phyloP scores from a whole-genome alignment of 2,888 invertebrate species.

The Apantesis nais region DNA sequence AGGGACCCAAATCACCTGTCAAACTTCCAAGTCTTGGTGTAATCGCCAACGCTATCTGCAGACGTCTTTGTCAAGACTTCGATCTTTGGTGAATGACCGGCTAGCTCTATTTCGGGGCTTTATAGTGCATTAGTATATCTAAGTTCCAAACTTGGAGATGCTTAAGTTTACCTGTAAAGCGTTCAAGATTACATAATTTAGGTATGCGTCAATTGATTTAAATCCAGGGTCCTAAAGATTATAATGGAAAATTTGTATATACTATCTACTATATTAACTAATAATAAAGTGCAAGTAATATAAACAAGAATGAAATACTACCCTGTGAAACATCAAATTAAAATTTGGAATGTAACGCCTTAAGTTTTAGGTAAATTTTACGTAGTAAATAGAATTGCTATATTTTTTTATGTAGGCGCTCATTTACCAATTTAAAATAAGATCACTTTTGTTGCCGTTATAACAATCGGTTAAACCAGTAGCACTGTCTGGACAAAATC shows the following conservation, averaged over 20 bases:
- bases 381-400: constrained; percentile 8
- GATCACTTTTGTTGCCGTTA: neutral
- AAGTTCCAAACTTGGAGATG: constrained; percentile 19
- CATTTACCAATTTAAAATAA: neutral
- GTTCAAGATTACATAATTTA: constrained; percentile 7
- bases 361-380: neutral
- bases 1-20: constrained; percentile 84
- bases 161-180: constrained; percentile 27
- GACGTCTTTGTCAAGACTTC: constrained; percentile 78
- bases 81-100: constrained; percentile 67
- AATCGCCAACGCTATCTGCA: constrained; percentile 71
- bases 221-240: neutral
- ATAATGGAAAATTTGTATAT: neutral
- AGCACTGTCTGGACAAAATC: neutral
- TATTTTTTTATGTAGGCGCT: constrained; percentile 24
- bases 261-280: no score
- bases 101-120: constrained; percentile 53
- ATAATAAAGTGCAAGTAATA: no score
- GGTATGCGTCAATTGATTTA: neutral
- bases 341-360: constrained; percentile 3
- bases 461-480: neutral
- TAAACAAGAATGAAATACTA: neutral
- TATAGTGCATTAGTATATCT: constrained; percentile 39
- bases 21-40: constrained; percentile 70
- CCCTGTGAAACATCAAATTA: neutral